Evolutionary conservation across 2,797 vertebrate genomes (phyloP).

Genomic region (Phoebastria nigripes): DNA sequence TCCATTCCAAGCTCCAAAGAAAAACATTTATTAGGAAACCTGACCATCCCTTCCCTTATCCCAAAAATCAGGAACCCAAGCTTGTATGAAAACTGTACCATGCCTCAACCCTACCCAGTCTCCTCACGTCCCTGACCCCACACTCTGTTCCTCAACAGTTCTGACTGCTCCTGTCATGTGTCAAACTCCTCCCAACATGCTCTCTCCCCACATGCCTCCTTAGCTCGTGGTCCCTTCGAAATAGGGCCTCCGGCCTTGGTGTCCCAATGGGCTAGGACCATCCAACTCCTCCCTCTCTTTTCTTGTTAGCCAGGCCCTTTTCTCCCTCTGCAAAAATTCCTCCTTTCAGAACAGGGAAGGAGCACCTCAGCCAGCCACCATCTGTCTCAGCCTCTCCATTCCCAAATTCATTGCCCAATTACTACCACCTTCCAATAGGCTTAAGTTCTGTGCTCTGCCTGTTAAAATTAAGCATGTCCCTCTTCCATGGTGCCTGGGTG

Average conservation of each 20-base stretch:
- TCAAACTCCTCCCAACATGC: background rate
- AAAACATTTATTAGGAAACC: background rate
- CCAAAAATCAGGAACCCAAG: background rate
- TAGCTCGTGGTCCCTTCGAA: background rate
- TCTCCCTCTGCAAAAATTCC: background rate
- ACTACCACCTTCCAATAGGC: background rate
- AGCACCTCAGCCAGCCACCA: background rate
- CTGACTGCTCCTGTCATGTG: background rate
- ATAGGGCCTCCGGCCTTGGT: background rate
- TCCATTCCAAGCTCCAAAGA: background rate
- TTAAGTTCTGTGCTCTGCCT: background rate
- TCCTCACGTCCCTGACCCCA: background rate
- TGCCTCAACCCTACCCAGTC: background rate
- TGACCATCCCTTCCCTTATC: background rate
- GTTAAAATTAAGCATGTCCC: background rate
- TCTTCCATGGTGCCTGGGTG: background rate
- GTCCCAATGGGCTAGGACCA: background rate
- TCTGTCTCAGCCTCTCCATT: background rate
- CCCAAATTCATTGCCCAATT: background rate
- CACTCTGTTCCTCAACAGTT: background rate
- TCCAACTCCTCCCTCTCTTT: background rate
- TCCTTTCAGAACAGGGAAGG: background rate
- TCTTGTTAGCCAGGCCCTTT: background rate
- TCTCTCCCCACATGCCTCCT: background rate
- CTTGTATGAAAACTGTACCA: background rate